Conservation (phyloP, 2,113 vertebrate genomes). For the Hippocampus zosterae region DNA sequence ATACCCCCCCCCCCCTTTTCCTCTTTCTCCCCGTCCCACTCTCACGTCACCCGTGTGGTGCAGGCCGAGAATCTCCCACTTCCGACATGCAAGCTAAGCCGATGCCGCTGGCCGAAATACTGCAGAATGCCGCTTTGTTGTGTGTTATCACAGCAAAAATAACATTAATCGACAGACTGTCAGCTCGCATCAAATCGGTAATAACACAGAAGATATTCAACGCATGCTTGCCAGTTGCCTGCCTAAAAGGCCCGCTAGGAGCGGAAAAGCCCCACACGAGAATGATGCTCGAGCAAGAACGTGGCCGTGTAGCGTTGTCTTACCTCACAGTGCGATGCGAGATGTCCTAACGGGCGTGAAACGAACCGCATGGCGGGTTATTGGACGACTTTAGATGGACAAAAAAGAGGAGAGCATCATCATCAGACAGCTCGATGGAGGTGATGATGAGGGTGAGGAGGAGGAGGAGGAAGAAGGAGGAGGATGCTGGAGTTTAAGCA, state of each 20-base stretch:
- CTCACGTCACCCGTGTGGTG: conserved; percentile 39
- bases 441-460: conserved; percentile 52
- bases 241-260: conserved; percentile 45
- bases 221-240: conserved; percentile 5
- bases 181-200: not conserved
- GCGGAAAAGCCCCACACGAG: conserved; percentile 10
- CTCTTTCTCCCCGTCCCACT: conserved; percentile 1
- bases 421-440: conserved; percentile 68
- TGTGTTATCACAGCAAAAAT: rapidly evolving
- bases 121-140: rapidly evolving
- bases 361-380: conserved; percentile 42
- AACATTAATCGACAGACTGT: not conserved
- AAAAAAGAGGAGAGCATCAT: conserved; percentile 5
- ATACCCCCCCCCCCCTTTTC: too few relatives aligned
- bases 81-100: conserved; percentile 32
- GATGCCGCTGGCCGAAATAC: not conserved
- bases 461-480: conserved; percentile 28
- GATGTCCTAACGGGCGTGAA: conserved; percentile 24
- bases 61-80: conserved; percentile 52
- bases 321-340: conserved; percentile 52
- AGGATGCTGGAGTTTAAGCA: conserved; percentile 60
- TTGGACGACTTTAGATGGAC: not conserved
- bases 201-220: not conserved
- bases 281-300: not conserved
- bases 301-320: conserved; percentile 15